phyloP scores from a whole-genome alignment of 2,797 vertebrate genomes.

The Petrocephalus sullivani region DNA sequence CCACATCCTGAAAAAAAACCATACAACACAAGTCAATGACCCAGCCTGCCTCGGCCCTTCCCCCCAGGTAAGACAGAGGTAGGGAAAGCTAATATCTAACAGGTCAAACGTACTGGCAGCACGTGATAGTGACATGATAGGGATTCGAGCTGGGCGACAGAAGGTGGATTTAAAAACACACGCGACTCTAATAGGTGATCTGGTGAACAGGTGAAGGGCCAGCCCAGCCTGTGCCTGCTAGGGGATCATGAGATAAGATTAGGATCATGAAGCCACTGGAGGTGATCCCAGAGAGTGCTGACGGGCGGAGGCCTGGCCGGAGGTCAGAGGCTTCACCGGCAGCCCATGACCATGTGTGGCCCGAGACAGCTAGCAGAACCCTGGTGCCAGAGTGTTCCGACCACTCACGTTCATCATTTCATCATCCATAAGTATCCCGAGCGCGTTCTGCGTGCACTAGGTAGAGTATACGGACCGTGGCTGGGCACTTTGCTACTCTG shows the following conservation, averaged over 20 bases:
- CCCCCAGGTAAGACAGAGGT: not conserved
- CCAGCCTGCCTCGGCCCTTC: not conserved
- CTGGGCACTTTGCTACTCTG: not conserved
- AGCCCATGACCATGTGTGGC: not conserved
- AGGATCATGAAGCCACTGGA: conserved; percentile 37
- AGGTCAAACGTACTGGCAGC: not conserved
- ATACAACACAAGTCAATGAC: not conserved
- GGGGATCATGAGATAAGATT: conserved; percentile 28
- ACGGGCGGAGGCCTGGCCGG: not conserved
- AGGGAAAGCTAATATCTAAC: not conserved
- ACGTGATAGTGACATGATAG: not conserved
- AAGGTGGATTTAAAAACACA: not conserved
- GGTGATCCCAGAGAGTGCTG: conserved; percentile 6
- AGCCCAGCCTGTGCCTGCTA: not conserved
- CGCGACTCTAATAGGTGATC: conserved; percentile 6
- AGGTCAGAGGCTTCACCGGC: not conserved
- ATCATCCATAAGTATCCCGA: not conserved
- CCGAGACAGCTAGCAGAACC: not conserved
- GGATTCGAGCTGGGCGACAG: not conserved
- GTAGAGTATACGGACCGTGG: not conserved
- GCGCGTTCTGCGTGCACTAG: not conserved
- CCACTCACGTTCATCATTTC: not conserved
- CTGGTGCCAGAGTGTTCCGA: not conserved
- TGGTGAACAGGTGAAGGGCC: not conserved
- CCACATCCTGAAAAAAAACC: conserved; percentile 55